Conservation (phyloP, 2,888 invertebrate species). For the Apamea anceps region DNA sequence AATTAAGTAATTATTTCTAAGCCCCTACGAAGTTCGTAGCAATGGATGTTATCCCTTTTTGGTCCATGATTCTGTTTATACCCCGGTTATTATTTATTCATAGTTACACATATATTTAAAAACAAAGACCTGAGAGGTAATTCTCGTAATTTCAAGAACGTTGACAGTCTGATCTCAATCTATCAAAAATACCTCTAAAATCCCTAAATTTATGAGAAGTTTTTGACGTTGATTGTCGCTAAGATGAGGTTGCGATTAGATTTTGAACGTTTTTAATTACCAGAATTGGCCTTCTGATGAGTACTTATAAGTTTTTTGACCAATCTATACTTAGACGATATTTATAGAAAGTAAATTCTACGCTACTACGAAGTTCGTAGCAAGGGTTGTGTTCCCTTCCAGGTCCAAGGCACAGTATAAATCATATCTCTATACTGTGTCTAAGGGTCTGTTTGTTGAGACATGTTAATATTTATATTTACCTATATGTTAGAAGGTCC, state of each 20-base stretch:
- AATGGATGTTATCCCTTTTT: background rate
- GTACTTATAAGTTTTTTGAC: background rate
- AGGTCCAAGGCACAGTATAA: background rate
- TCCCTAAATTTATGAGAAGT: too few species aligned
- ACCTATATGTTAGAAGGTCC: background rate
- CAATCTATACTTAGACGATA: background rate
- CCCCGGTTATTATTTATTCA: background rate
- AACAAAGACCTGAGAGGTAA: background rate
- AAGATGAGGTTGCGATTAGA: too few species aligned
- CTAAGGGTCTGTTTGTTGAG: background rate
- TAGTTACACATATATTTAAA: too few species aligned
- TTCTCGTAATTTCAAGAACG: too few species aligned
- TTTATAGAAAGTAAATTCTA: background rate
- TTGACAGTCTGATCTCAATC: too few species aligned
- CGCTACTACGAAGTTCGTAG: conserved; percentile 3
- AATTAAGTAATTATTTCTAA: background rate
- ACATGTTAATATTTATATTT: background rate
- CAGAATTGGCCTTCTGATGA: too few species aligned
- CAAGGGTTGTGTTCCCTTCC: background rate
- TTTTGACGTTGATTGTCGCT: too few species aligned
- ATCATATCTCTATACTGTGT: too few species aligned
- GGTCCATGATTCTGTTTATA: background rate
- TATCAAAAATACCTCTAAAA: too few species aligned
- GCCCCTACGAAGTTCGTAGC: conserved; percentile 12
- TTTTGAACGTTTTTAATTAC: too few species aligned